These are phyloP conservation scores for Bimastos eiseni DNA, from an alignment of 2,888 invertebrate genomes.

Conservation along the genomic window DNA sequence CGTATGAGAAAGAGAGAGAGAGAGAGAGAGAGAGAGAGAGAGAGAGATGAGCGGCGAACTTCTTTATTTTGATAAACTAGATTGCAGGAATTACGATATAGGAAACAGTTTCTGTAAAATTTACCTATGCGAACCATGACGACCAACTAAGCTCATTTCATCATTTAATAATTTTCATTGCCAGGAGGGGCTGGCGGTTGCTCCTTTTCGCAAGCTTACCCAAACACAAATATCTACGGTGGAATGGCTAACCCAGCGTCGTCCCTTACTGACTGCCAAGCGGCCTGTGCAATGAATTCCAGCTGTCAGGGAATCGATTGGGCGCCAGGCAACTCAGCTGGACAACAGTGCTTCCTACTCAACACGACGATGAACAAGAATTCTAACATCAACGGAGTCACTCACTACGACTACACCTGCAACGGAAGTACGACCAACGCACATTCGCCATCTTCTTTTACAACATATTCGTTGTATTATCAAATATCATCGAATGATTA, in stretches of 20 bases:
- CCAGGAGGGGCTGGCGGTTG: too few relatives aligned
- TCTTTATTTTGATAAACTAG: too few relatives aligned
- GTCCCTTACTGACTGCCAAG: not conserved
- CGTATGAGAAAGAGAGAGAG: too few relatives aligned
- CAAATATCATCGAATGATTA: too few relatives aligned
- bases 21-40: too few relatives aligned
- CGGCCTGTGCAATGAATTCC: not conserved
- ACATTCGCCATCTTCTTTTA: not conserved
- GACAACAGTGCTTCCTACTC: constrained; percentile 10
- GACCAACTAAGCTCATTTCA: too few relatives aligned
- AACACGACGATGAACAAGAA: not conserved
- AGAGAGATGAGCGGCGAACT: too few relatives aligned
- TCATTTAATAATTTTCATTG: too few relatives aligned
- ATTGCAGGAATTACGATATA: too few relatives aligned
- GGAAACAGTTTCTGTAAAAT: too few relatives aligned
- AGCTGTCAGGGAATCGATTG: constrained; percentile 8
- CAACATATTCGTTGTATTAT: too few relatives aligned
- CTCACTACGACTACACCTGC: not conserved
- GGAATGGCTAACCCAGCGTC: not conserved
- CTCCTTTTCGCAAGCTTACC: not conserved
- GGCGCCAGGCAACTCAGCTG: not conserved
- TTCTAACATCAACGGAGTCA: not conserved
- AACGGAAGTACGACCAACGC: not conserved
- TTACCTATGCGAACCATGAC: too few relatives aligned
- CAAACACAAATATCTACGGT: not conserved